These are phyloP conservation scores for Amiota mariae DNA, from an alignment of 2,888 invertebrate genomes.

Conservation along the genomic window DNA sequence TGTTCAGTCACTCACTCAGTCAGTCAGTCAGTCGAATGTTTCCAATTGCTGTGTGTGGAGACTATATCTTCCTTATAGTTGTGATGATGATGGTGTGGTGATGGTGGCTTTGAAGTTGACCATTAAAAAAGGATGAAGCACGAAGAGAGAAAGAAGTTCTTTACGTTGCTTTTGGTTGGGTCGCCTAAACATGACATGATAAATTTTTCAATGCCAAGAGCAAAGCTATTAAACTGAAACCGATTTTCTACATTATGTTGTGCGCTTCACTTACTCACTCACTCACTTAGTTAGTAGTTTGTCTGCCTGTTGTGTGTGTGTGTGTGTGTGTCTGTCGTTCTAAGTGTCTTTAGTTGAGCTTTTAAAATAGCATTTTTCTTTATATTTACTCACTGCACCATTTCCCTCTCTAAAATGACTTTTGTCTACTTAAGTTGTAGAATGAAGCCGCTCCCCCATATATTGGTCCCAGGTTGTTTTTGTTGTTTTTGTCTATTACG, in stretches of 20 bases:
- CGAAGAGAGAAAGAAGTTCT: neutral
- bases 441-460: slow-evolving; percentile 8
- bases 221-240: slow-evolving; percentile 50
- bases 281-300: neutral
- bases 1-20: no score
- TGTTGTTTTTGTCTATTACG: neutral
- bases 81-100: neutral
- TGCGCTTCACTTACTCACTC: neutral
- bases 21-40: slow-evolving; percentile 33
- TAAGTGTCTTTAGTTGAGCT: slow-evolving; percentile 36
- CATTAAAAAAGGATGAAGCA: slow-evolving; percentile 7
- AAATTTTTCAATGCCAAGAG: slow-evolving; percentile 57
- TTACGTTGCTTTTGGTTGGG: slow-evolving; percentile 17
- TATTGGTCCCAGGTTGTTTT: neutral
- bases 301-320: slow-evolving; percentile 38
- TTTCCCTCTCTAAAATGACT: slow-evolving; percentile 31
- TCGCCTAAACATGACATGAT: slow-evolving; percentile 47
- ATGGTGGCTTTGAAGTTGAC: neutral
- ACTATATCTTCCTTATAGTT: neutral
- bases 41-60: neutral
- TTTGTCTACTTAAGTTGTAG: neutral
- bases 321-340: slow-evolving; percentile 32
- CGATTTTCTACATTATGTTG: slow-evolving; percentile 29
- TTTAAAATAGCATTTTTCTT: slow-evolving; percentile 43
- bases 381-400: slow-evolving; percentile 15